These are phyloP conservation scores for Motacilla tschutschensis DNA, from an alignment of 2,113 vertebrate genomes.

Conservation along the genomic window DNA sequence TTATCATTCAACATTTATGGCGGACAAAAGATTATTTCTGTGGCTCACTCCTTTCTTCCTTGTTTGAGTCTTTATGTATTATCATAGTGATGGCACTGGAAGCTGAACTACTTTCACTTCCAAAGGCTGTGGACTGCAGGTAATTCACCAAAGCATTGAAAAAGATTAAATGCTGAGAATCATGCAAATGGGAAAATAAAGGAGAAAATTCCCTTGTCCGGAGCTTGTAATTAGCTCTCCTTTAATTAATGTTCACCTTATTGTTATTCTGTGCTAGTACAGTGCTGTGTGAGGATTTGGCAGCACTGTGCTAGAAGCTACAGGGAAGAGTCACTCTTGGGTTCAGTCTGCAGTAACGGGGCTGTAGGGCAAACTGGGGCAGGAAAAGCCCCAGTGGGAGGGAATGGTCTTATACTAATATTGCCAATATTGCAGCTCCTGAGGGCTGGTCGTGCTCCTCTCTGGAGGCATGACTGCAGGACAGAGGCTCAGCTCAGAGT, in stretches of 20 bases:
- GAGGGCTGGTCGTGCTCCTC: neutral
- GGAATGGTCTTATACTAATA: neutral
- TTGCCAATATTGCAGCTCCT: neutral
- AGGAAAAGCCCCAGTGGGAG: neutral
- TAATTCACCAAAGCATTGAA: neutral
- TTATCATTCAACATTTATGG: neutral
- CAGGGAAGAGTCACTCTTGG: neutral
- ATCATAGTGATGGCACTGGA: neutral
- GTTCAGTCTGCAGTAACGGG: neutral
- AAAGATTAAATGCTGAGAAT: neutral
- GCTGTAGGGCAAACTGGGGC: neutral
- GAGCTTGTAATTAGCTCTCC: neutral
- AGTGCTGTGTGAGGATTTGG: neutral
- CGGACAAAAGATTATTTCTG: neutral
- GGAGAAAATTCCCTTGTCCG: fast-evolving
- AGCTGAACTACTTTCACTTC: neutral
- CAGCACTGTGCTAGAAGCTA: neutral
- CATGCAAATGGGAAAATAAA: neutral
- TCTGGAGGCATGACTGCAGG: neutral
- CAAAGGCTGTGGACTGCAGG: neutral
- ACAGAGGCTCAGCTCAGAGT: neutral
- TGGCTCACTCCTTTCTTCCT: neutral
- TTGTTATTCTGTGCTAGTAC: neutral
- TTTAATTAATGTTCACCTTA: neutral
- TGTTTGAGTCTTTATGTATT: neutral